A percentile compares a stretch with the other conserved stretches of the same genome.
Conservation (phyloP, 1,140 invertebrate genomes). For the Drosophila kohkoa region DNA sequence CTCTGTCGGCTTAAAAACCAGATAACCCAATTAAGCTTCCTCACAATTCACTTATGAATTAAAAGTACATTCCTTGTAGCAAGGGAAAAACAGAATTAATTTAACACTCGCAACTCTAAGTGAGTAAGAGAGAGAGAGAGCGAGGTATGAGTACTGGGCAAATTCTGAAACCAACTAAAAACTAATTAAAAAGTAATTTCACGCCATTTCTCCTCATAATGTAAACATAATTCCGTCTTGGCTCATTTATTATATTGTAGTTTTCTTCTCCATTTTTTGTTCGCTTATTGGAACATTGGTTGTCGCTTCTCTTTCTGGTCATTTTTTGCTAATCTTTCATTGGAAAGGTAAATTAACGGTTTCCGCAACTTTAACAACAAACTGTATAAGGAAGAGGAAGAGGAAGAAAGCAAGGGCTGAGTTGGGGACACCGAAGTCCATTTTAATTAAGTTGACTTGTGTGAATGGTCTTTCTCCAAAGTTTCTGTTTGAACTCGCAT, state of each 20-base stretch:
- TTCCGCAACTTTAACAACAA: conserved; percentile 39
- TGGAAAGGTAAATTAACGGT: conserved; percentile 39
- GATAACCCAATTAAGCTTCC: conserved; percentile 28
- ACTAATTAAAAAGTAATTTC: conserved; percentile 74
- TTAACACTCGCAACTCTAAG: conserved; percentile 16
- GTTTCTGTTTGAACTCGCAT: conserved; percentile 48
- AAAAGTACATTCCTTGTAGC: not conserved
- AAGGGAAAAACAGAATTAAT: conserved; percentile 31
- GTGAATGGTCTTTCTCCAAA: conserved; percentile 46
- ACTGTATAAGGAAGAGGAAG: conserved; percentile 22
- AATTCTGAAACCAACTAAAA: conserved; percentile 44
- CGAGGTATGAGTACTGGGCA: conserved; percentile 2
- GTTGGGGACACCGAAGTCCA: conserved; percentile 25
- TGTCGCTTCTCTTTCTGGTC: conserved; percentile 12
- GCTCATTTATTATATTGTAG: conserved; percentile 17
- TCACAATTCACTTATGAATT: conserved; percentile 15
- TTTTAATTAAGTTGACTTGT: conserved; percentile 64
- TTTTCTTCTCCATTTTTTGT: conserved; percentile 7
- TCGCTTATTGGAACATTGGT: not conserved
- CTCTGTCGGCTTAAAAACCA: conserved; percentile 7
- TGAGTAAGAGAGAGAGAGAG: not conserved
- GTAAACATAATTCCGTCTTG: conserved; percentile 11
- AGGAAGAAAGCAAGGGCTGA: conserved; percentile 24
- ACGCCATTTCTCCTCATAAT: conserved; percentile 44
- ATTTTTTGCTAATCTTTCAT: conserved; percentile 25